Percentiles rank a stretch among this genome's conserved stretches.
These are phyloP conservation scores for Himalopsyche kuldschensis DNA, from an alignment of 2,888 invertebrate species.

Conservation along the genomic window DNA sequence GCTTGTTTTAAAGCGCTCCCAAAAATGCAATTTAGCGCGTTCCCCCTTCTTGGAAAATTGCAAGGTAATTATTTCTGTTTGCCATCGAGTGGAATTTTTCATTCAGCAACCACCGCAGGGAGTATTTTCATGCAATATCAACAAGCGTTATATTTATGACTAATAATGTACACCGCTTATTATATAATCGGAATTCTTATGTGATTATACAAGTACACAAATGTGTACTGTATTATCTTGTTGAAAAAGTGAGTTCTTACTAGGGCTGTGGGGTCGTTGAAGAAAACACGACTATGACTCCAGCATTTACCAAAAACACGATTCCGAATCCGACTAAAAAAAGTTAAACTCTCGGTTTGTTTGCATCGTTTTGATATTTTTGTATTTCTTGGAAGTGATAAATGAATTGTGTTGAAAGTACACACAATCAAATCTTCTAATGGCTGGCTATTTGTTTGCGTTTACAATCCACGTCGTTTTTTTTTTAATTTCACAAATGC, in stretches of 20 bases:
- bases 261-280: conserved; percentile 4
- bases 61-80: not conserved
- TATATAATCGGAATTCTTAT: too few species aligned
- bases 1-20: not conserved
- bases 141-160: too few species aligned
- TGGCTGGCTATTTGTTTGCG: conserved; percentile 6
- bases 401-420: too few species aligned
- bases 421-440: conserved; percentile 5
- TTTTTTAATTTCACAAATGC: conserved; percentile 28
- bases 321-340: too few species aligned
- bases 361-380: too few species aligned
- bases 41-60: not conserved
- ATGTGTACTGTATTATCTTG: too few species aligned
- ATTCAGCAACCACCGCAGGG: not conserved
- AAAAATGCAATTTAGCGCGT: not conserved
- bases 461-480: not conserved
- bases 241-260: too few species aligned
- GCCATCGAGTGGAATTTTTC: not conserved
- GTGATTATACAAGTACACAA: too few species aligned
- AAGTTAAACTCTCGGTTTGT: too few species aligned
- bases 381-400: too few species aligned
- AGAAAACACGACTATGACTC: not conserved
- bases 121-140: not conserved
- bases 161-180: not conserved
- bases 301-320: too few species aligned